A percentile compares a stretch with the other conserved stretches of the same genome.
These are phyloP conservation scores for Paedocypris sp. DNA, from an alignment of 2,113 vertebrate species.

Conservation along the genomic window DNA sequence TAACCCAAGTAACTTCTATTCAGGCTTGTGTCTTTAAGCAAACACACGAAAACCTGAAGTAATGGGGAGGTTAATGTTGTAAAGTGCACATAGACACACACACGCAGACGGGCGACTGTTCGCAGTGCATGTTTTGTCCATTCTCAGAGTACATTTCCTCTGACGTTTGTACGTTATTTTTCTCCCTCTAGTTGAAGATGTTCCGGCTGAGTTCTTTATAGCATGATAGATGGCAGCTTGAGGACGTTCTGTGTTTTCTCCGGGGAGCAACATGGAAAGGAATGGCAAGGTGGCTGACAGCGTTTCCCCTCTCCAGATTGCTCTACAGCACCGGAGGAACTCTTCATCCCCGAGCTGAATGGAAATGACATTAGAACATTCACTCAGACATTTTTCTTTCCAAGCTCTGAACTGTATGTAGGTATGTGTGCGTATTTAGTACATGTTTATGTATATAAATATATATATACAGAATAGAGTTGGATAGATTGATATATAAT, in stretches of 20 bases:
- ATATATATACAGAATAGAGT: too few species aligned
- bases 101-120: background rate
- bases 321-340: background rate
- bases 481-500: too few species aligned
- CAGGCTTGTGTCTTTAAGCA: background rate
- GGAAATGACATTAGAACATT: slow-evolving; percentile 28
- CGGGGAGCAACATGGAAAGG: background rate
- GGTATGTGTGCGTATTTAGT: too few species aligned
- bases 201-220: background rate
- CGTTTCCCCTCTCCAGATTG: background rate
- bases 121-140: slow-evolving; percentile 12
- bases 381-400: too few species aligned
- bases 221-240: slow-evolving; percentile 7
- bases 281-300: background rate
- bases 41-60: too few species aligned
- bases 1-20: background rate
- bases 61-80: background rate
- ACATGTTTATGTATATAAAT: too few species aligned
- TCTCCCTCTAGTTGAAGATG: slow-evolving; percentile 2
- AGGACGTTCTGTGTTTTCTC: background rate
- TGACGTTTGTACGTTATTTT: background rate
- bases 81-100: too few species aligned
- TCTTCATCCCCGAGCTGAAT: slow-evolving; percentile 2
- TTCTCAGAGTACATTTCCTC: background rate
- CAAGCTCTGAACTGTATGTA: too few species aligned